Conservation (phyloP, 2,797 vertebrate species). For the Champsocephalus esox region DNA sequence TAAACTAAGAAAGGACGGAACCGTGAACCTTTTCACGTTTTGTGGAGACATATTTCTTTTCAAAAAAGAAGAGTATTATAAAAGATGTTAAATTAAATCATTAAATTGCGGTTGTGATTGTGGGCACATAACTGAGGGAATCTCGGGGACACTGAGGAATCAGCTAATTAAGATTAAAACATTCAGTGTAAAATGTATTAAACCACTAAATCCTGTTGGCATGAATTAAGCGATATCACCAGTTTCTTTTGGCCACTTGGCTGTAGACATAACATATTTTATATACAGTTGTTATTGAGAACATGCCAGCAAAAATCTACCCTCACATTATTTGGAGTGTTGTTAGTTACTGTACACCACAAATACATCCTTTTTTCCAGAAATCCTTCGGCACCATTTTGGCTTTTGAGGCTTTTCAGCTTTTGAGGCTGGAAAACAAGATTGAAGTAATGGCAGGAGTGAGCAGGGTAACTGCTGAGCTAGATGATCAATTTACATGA, state of each 20-base stretch:
- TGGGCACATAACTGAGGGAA: not conserved
- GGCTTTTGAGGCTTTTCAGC: no score
- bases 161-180: no score
- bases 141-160: not conserved
- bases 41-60: not conserved
- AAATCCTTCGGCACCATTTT: not conserved
- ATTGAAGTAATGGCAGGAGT: not conserved
- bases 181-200: no score
- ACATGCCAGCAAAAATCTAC: not conserved
- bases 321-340: not conserved
- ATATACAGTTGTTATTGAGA: not conserved
- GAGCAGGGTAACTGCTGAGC: not conserved
- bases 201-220: not conserved
- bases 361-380: not conserved
- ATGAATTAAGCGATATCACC: not conserved
- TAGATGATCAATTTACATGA: not conserved
- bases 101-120: not conserved
- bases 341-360: not conserved
- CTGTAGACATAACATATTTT: not conserved
- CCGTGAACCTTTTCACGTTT: constrained; percentile 41
- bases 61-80: not conserved
- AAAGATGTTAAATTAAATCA: constrained; percentile 6
- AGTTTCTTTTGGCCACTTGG: not conserved
- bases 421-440: not conserved
- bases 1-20: constrained; percentile 11